Evolutionary conservation across 2,888 invertebrate species (phyloP), one percentile per base, ranked within the genome.

Genomic region (Portevinia maculata): DNA sequence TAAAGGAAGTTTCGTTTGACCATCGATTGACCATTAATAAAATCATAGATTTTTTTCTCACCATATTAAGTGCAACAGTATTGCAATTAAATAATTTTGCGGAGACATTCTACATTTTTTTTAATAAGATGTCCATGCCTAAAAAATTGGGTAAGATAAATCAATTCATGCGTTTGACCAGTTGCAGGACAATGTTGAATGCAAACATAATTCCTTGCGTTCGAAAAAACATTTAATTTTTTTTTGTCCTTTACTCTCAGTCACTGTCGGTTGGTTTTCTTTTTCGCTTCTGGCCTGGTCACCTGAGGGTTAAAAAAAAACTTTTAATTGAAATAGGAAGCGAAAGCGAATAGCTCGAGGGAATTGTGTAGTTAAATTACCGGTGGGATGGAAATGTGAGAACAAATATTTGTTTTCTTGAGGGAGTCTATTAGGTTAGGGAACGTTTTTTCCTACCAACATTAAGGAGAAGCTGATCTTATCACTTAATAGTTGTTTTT

Each of bases 231-330:
- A 28, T 17, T 41, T 32, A 9, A n/a, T 65, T 37, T 41, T 15
- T 19, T 13, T 3, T 4, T 13, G 13, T 9, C 19, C 4, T 53
- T 13, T 11, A 1, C 4, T 17, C 37, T 37, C 57, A 24, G 50
- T 50, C 69, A 69, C 57, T 69, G 48, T 59, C 37, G 57, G 69
- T 28, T 70, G 39, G 24, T 32, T 65, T 65, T 53, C 19, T 65
- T 34, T 37, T 11, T 7, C 11, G 8, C 17, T 34, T 19, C n/a
- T 55, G 67, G 67, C 13, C n/a, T 55, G 67, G 67, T 69, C 46
- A 52, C 39, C 39, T 41, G 39, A 21, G 53, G 52, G 30, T 28
- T 13, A 17, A 32, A 32, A 55, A 30, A 37, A 3, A 41, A 32
- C 53, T 67, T 32, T 53, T 53, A 67, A 67, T 67, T 53, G 65